phyloP scores from a whole-genome alignment of 2,113 vertebrate species.

The Hippocampus comes region DNA sequence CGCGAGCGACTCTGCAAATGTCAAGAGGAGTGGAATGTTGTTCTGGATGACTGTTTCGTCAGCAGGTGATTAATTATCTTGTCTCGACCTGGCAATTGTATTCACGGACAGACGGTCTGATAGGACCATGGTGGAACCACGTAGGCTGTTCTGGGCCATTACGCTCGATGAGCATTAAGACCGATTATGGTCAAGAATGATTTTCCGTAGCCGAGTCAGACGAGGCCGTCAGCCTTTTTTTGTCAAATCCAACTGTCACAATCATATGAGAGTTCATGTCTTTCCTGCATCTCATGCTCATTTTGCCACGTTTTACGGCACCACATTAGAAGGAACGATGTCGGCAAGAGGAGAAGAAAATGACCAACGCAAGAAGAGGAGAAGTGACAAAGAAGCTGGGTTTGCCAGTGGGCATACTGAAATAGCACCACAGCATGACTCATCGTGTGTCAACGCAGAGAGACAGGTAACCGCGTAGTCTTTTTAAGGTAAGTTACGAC shows the following conservation, averaged over 20 bases:
- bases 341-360: conserved; percentile 50
- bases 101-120: conserved; percentile 41
- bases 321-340: conserved; percentile 54
- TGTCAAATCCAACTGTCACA: background rate
- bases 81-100: conserved; percentile 27
- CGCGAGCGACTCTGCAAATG: conserved; percentile 21
- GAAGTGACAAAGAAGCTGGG: background rate
- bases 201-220: background rate
- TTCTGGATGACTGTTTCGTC: conserved; percentile 19
- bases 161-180: conserved; percentile 20
- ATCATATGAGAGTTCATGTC: background rate
- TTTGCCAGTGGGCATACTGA: conserved; percentile 46
- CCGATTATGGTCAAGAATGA: background rate
- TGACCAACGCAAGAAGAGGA: conserved; percentile 25
- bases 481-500: conserved; percentile 49
- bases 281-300: background rate
- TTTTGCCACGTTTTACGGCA: conserved; percentile 32
- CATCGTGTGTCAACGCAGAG: conserved; percentile 48
- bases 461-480: conserved; percentile 21
- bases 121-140: conserved; percentile 24
- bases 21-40: conserved; percentile 14
- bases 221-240: background rate
- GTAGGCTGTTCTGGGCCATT: conserved; percentile 24
- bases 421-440: conserved; percentile 52
- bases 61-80: conserved; percentile 59